A percentile compares a stretch with the other conserved stretches of the same genome.
phyloP scores from a whole-genome alignment of 2,888 invertebrate species.

The Phortica magna region DNA sequence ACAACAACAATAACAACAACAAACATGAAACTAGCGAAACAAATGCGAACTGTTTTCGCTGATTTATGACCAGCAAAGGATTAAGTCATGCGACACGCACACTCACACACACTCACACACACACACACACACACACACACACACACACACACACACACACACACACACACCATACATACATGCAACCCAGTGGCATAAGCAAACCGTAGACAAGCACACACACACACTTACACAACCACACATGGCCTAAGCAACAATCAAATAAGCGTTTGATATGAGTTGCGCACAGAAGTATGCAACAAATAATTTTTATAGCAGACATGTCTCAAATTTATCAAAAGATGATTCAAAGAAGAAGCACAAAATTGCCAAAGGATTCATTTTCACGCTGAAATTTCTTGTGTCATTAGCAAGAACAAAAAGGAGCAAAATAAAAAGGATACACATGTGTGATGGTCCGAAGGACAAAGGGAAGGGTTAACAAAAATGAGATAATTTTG shows the following conservation, averaged over 20 bases:
- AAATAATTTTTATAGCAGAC: background rate
- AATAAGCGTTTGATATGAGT: background rate
- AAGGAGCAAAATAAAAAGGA: conserved; percentile 31
- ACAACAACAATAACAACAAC: background rate
- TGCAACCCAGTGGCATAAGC: no score
- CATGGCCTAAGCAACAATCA: background rate
- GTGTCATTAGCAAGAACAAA: conserved; percentile 43
- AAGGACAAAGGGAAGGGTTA: no score
- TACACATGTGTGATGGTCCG: conserved; percentile 14
- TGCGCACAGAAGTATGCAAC: conserved; percentile 23
- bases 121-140: conserved; percentile 39
- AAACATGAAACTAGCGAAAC: conserved; percentile 50
- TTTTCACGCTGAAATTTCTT: conserved; percentile 66
- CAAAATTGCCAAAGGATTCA: conserved; percentile 70
- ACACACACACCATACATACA: conserved; percentile 18
- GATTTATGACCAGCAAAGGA: conserved; percentile 73
- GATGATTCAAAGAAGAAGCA: conserved; percentile 15
- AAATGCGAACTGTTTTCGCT: conserved; percentile 68
- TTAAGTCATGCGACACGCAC: conserved; percentile 54
- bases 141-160: conserved; percentile 14
- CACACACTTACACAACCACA: background rate
- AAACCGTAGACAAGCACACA: conserved; percentile 29
- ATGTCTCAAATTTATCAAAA: conserved; percentile 29
- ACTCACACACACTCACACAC: conserved; percentile 34
- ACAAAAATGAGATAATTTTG: conserved; percentile 61